A percentile compares a stretch with the other conserved stretches of the same genome.
phyloP scores from a whole-genome alignment of 2,888 invertebrate species.

The Drosophila greeni region DNA sequence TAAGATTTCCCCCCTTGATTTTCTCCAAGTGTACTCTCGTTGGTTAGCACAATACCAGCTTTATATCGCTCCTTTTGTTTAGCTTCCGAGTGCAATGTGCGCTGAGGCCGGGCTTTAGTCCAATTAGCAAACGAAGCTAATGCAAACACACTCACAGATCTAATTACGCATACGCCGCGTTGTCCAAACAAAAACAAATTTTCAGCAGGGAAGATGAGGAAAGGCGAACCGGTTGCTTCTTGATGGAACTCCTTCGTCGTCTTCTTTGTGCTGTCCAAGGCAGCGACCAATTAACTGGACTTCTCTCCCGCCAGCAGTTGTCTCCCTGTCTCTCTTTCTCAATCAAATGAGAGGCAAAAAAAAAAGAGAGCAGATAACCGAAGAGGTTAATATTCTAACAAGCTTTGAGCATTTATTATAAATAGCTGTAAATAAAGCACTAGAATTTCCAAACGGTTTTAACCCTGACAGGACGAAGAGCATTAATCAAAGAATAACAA shows the following conservation, averaged over 20 bases:
- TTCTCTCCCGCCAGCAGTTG: constrained; percentile 1
- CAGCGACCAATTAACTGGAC: constrained; percentile 50
- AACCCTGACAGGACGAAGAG: too few relatives aligned
- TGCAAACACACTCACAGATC: constrained; percentile 47
- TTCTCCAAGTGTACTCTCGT: constrained; percentile 1
- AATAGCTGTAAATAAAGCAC: too few relatives aligned
- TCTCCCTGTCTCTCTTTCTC: neutral
- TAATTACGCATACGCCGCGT: constrained; percentile 66
- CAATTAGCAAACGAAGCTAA: constrained; percentile 53
- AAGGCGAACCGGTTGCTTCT: constrained; percentile 43
- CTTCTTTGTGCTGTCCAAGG: constrained; percentile 18
- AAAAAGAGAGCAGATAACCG: neutral
- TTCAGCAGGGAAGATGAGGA: constrained; percentile 6
- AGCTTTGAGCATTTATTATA: neutral
- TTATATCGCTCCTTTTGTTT: constrained; percentile 4
- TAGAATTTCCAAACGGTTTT: too few relatives aligned
- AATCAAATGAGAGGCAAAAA: neutral
- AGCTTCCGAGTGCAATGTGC: constrained; percentile 22
- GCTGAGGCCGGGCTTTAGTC: constrained; percentile 40
- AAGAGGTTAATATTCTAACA: neutral
- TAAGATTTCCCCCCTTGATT: too few relatives aligned
- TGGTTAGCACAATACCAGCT: neutral
- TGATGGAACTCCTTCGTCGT: constrained; percentile 17
- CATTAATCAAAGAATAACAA: neutral
- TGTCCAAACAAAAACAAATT: constrained; percentile 29